phyloP scores from a whole-genome alignment of 2,888 invertebrate genomes.

The Xestia ashworthii region DNA sequence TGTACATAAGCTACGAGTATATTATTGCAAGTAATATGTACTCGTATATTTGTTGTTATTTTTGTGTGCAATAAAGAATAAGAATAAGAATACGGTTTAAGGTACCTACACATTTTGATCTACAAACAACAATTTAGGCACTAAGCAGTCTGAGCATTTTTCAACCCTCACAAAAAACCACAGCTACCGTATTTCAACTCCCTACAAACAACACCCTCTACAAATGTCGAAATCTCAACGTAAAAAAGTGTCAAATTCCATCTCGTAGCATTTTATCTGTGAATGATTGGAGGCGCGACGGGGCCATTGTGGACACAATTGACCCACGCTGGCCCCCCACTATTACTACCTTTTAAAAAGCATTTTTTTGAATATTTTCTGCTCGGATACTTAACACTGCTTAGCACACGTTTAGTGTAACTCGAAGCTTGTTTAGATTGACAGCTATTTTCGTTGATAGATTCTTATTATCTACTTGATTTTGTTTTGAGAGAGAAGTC shows the following conservation, averaged over 20 bases:
- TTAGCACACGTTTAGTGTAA: constrained; percentile 48
- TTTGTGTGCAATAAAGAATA: too few species aligned
- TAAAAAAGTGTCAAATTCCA: constrained; percentile 74
- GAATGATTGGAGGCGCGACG: constrained; percentile 75
- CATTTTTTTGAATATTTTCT: constrained; percentile 63
- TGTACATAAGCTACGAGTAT: too few species aligned
- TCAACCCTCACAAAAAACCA: neutral
- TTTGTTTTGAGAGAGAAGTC: neutral
- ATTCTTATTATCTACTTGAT: neutral
- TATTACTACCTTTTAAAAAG: constrained; percentile 45
- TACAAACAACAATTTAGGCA: neutral
- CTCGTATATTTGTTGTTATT: too few species aligned
- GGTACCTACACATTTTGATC: too few species aligned
- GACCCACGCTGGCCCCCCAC: constrained; percentile 67
- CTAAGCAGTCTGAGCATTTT: neutral
- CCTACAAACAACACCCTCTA: constrained; percentile 65
- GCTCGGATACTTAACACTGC: constrained; percentile 41
- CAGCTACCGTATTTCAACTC: neutral
- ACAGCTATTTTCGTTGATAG: constrained; percentile 22
- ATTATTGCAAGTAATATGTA: too few species aligned
- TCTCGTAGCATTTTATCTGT: constrained; percentile 73
- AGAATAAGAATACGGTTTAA: too few species aligned
- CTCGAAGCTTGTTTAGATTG: constrained; percentile 16
- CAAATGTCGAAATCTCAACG: constrained; percentile 59
- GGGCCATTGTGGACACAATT: constrained; percentile 72